A percentile compares a stretch with the other conserved stretches of the same genome.
These are phyloP conservation scores for Drosophila mojavensis DNA, from an alignment of 1,140 invertebrate genomes.

Conservation along the genomic window DNA sequence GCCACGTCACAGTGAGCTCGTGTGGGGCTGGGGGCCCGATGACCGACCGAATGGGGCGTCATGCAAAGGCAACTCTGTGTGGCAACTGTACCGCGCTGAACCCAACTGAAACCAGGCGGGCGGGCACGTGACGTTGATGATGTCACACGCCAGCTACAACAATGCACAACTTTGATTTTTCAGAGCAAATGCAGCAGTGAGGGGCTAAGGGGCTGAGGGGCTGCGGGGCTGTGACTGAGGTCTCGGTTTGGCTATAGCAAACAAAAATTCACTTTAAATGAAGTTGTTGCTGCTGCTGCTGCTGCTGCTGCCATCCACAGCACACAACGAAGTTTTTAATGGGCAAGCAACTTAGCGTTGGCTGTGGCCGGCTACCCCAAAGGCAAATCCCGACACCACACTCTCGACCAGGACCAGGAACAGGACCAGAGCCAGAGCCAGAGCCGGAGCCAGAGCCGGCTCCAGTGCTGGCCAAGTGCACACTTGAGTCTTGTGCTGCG, in stretches of 20 bases:
- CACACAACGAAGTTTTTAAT: slow-evolving; percentile 71
- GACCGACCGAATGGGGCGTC: slow-evolving; percentile 4
- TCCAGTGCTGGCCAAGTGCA: slow-evolving; percentile 28
- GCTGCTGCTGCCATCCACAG: slow-evolving; percentile 41
- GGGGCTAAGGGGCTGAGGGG: background rate
- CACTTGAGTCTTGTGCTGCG: slow-evolving; percentile 15
- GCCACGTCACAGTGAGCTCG: slow-evolving; percentile 38
- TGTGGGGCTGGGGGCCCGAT: slow-evolving; percentile 12
- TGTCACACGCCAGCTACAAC: slow-evolving; percentile 68
- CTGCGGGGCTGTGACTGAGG: background rate
- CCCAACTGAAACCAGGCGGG: background rate
- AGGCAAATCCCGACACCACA: slow-evolving; percentile 27
- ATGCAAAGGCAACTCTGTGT: slow-evolving; percentile 16
- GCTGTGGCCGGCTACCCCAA: slow-evolving; percentile 37
- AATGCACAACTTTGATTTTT: slow-evolving; percentile 62
- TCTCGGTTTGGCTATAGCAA: slow-evolving; percentile 3
- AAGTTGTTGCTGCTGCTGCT: slow-evolving; percentile 50
- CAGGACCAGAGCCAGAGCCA: no score
- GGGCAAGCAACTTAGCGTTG: slow-evolving; percentile 31
- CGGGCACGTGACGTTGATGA: slow-evolving; percentile 68
- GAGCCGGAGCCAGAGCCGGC: background rate
- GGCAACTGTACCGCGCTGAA: slow-evolving; percentile 39
- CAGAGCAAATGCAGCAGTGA: slow-evolving; percentile 3
- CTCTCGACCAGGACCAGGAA: background rate
- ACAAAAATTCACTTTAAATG: slow-evolving; percentile 65